These are phyloP conservation scores for Melanotaenia duboulayi DNA, from an alignment of 2,113 vertebrate species.

Conservation along the genomic window DNA sequence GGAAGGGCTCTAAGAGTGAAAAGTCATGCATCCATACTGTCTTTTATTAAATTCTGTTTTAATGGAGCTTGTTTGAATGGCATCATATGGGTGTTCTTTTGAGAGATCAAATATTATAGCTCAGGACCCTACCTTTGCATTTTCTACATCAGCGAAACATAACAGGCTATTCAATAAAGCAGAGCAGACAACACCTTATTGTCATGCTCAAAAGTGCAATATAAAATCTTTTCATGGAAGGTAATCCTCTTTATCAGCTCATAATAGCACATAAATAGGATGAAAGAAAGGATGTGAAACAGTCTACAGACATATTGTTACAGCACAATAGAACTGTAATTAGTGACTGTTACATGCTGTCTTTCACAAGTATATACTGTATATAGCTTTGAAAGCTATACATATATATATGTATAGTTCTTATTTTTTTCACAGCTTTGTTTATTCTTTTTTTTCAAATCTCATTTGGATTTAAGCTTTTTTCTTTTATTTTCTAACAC, in stretches of 20 bases:
- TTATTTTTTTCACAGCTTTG: too few species aligned
- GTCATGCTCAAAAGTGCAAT: not conserved
- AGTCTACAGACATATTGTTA: too few species aligned
- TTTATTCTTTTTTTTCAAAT: too few species aligned
- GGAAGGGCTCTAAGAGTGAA: slow-evolving; percentile 42
- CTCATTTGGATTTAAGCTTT: too few species aligned
- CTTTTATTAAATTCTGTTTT: slow-evolving; percentile 46
- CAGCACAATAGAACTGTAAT: too few species aligned
- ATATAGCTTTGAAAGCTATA: too few species aligned
- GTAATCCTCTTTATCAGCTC: not conserved
- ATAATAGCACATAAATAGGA: too few species aligned
- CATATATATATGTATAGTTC: too few species aligned
- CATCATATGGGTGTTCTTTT: slow-evolving; percentile 3
- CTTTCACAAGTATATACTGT: too few species aligned
- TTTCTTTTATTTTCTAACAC: too few species aligned
- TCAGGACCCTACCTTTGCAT: not conserved
- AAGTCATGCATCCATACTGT: slow-evolving; percentile 49
- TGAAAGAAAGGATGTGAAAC: too few species aligned
- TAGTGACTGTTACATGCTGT: too few species aligned
- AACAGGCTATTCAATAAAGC: not conserved
- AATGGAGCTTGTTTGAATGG: slow-evolving; percentile 19
- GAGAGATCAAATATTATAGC: not conserved
- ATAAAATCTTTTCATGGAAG: not conserved
- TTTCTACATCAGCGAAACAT: not conserved
- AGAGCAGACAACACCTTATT: not conserved